Base-by-base conservation (phyloP, 2,888 invertebrate genomes). In the Amphimallon solstitiale region DNA sequence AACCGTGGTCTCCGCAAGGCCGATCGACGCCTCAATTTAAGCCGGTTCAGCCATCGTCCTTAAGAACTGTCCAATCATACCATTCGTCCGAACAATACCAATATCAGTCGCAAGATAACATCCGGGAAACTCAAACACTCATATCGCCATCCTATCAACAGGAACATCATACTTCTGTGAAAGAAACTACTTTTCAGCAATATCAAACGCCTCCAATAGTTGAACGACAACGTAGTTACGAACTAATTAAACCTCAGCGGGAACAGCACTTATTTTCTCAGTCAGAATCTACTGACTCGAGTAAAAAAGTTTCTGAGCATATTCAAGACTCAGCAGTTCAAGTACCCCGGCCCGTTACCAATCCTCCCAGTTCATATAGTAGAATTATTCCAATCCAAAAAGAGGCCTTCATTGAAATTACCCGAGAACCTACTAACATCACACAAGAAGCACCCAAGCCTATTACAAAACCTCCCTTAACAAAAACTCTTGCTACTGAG, bases 31-130 rank as follows among this genome's bases (percentile, higher is more conserved):
- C 37, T 10, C 61, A 67, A n/a, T 64, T 62, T 40, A 65, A 54
- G 40, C 65, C 67, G 34, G 65, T 64, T 6, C 45, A 61, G 29
- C 63, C 65, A 15, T 68, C 67, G 14, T 56, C 54, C 10, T 37
- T 56, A 29, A 56, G 56, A 15, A 59, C 56, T 68, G 61, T 67
- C 60, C 72, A 73, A 69, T 56, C 70, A 38, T 72, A 71, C 56
- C 70, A 73, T 63, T 19, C 60, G 46, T 59, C 63, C 17, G 65
- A 65, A 29, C 70, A 68, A 45, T 51, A 56, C 21, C 67, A 54
- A 52, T 61, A 66, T 19, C 70, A 69, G 63, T 56, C 43, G n/a
- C 52, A 68, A 38, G 29, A 40, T 2, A 51, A 43, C 5, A 43
- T 51, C 12, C 15, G 52, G 45, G 54, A 46, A 56, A 37, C 48